phyloP scores from a whole-genome alignment of 1,140 invertebrate genomes.

The Dendrolimus kikuchii region DNA sequence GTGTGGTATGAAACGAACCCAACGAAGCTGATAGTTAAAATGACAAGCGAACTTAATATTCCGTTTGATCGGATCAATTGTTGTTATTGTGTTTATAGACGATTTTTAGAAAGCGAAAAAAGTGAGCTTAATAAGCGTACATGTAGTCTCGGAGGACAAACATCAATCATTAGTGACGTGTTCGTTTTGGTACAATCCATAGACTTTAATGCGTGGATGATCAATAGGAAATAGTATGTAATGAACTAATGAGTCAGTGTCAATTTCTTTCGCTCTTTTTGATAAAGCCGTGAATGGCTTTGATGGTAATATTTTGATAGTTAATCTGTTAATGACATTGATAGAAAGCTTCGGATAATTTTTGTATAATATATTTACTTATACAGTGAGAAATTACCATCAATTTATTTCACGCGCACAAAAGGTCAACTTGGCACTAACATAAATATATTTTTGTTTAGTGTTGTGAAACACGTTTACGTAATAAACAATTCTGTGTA shows the following conservation, averaged over 20 bases:
- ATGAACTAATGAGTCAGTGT: constrained; percentile 21
- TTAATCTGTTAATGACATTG: constrained; percentile 22
- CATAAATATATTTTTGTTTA: neutral
- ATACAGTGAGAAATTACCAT: too few species aligned
- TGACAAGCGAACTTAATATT: constrained; percentile 71
- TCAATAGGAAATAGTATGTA: constrained; percentile 39
- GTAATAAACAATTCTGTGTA: constrained; percentile 4
- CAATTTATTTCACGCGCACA: too few species aligned
- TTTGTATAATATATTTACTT: constrained; percentile 1
- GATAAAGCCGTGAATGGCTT: constrained; percentile 18
- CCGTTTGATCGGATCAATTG: constrained; percentile 69
- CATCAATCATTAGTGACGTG: constrained; percentile 52
- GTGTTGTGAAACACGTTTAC: neutral
- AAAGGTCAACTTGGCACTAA: constrained; percentile 1
- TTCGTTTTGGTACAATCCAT: constrained; percentile 35
- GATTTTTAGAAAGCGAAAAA: constrained; percentile 58
- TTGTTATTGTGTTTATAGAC: constrained; percentile 64
- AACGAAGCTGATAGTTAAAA: constrained; percentile 55
- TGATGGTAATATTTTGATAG: constrained; percentile 15
- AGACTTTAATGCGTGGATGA: constrained; percentile 33
- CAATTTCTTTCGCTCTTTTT: constrained; percentile 5
- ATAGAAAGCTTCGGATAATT: constrained; percentile 16
- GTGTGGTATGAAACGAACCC: constrained; percentile 26
- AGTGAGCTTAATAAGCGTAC: constrained; percentile 28
- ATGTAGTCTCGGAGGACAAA: constrained; percentile 42